Base-by-base conservation (phyloP, 2,797 vertebrate species). In the Tenualosa ilisha region DNA sequence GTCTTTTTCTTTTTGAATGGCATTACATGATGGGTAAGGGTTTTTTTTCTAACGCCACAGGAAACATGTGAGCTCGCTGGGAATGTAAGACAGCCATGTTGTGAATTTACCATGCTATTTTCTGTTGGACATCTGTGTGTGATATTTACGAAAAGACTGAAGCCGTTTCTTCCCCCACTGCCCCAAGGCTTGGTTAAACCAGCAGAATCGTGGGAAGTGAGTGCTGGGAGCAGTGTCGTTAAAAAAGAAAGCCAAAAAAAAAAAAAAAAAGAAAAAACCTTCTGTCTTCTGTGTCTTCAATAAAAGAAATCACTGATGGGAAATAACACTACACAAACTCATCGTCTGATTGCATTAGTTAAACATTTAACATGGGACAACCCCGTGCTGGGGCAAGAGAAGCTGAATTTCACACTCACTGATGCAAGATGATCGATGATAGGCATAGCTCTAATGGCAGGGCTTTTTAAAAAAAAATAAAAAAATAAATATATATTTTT, bases 341-440 rank as follows among this genome's bases (percentile, higher is more conserved):
- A 20, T 40, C 40, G 20, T 17, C 72, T 79, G 72, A 79, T 79
- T 43, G 72, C 72, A 46, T 75, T 75, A 75, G 68, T 75, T 75
- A 75, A 75, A 75, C 31, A 75, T 79, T 79, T 79, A 79, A 46
- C 72, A 43, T 20, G 20, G 40, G 72, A 79, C 22, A 79, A 79
- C 72, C 72, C 40, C 3, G 15, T 43, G 3, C 72, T 79, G 72
- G 8, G 37, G 40, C 24, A 37, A 84, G 20, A 85, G 26, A 83
- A 86, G 49, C 59, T 26, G 7, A 24, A 87, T 87, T 87, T 89
- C 84, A 89, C 65, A 72, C 84, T 82, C 50, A 83, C 82, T 83
- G 46, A 54, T 7, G 65, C 83, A 83, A 84, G 65, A 86, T 82
- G 65, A 86, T 82, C 31, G 51, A 85, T 75, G 37, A 82, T 12